phyloP scores from a whole-genome alignment of 2,113 vertebrate species.

The Chaetodon auriga region DNA sequence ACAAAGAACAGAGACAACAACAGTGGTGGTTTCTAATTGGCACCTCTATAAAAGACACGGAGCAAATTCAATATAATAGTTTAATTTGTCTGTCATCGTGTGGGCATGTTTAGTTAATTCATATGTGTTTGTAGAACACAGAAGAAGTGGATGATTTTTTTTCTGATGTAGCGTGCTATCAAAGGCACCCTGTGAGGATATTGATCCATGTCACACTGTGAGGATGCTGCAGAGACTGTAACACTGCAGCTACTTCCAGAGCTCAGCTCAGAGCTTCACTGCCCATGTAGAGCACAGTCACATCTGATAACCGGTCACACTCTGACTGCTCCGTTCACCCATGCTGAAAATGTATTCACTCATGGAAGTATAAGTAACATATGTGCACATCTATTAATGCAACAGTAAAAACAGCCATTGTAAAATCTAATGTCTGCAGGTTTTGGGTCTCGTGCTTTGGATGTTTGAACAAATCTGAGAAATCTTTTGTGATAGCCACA shows the following conservation, averaged over 20 bases:
- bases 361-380: slow-evolving; percentile 44
- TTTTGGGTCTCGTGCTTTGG: background rate
- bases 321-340: slow-evolving; percentile 48
- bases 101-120: background rate
- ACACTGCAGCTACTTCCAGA: slow-evolving; percentile 11
- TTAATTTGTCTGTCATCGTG: background rate
- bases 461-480: background rate
- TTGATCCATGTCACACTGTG: slow-evolving; percentile 40
- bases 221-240: slow-evolving; percentile 38
- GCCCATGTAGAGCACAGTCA: slow-evolving; percentile 49
- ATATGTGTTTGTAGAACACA: background rate
- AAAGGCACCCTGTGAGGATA: slow-evolving; percentile 16
- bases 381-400: slow-evolving; percentile 31
- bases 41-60: too few species aligned
- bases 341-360: slow-evolving; percentile 49
- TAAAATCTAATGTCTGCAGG: background rate
- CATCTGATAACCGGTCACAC: slow-evolving; percentile 36
- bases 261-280: slow-evolving; percentile 41
- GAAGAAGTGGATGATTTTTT: background rate
- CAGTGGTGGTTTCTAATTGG: background rate
- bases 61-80: too few species aligned
- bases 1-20: background rate
- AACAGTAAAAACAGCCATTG: background rate
- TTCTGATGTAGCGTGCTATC: background rate
- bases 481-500: background rate